phyloP scores from a whole-genome alignment of 2,113 vertebrate species.

The Bufo gargarizans region DNA sequence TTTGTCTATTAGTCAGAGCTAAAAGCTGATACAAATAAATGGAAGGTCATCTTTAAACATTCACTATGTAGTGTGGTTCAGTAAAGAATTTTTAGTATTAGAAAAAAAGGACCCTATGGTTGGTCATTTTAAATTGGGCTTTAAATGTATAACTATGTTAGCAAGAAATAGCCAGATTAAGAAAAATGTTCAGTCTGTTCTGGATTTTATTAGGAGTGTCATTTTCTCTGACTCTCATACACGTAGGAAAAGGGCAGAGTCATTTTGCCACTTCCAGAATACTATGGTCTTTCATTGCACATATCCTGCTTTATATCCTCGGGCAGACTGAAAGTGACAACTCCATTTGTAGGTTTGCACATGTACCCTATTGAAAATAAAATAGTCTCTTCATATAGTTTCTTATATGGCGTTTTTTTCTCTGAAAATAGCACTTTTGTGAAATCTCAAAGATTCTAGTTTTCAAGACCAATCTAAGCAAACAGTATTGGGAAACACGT shows the following conservation, averaged over 20 bases:
- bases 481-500: not conserved
- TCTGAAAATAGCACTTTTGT: not conserved
- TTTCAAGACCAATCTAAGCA: not conserved
- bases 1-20: not conserved
- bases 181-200: not conserved
- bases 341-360: conserved; percentile 9
- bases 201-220: not conserved
- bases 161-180: not conserved
- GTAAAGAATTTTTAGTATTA: not conserved
- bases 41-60: not conserved
- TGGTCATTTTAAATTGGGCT: not conserved
- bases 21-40: not conserved
- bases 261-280: not conserved
- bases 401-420: not conserved
- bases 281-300: conserved; percentile 21
- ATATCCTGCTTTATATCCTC: not conserved
- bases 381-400: not conserved
- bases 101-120: not conserved
- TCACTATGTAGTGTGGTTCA: not conserved
- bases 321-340: conserved; percentile 33
- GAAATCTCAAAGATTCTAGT: not conserved
- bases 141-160: not conserved
- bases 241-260: conserved; percentile 7
- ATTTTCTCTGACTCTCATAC: not conserved
- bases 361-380: not conserved